These are phyloP conservation scores for Heliconius eleuchia DNA, from an alignment of 1,140 invertebrate genomes.

Conservation along the genomic window DNA sequence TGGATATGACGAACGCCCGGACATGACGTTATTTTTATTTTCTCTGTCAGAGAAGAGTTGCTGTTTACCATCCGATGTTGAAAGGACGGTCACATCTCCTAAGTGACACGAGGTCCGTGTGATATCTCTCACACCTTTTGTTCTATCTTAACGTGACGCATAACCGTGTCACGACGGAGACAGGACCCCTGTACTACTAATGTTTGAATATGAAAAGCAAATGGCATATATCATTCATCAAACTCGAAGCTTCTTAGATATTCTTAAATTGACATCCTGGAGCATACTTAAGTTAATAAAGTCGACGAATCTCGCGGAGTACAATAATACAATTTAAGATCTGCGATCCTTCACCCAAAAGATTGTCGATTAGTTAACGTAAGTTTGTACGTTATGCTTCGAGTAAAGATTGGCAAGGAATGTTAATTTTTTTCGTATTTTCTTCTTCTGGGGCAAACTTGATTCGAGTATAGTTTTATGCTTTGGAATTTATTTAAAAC, in stretches of 20 bases:
- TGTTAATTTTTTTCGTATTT: background rate
- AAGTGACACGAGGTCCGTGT: background rate
- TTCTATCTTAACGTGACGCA: background rate
- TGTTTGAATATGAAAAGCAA: background rate
- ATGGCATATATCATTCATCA: background rate
- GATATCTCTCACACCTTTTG: background rate
- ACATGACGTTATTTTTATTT: conserved; percentile 15
- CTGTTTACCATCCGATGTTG: background rate
- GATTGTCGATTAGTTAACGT: background rate
- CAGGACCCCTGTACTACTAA: background rate
- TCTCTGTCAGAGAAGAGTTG: background rate
- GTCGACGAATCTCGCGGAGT: background rate
- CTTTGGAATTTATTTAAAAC: background rate
- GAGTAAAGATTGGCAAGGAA: background rate
- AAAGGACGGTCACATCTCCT: background rate
- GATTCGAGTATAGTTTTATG: background rate
- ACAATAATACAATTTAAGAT: background rate
- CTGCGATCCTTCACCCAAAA: background rate
- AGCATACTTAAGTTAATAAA: background rate
- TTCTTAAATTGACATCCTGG: background rate
- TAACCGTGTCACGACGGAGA: background rate
- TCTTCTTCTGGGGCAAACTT: background rate
- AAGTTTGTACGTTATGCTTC: background rate
- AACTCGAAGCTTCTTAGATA: background rate
- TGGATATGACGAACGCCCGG: conserved; percentile 1